A percentile compares a stretch with the other conserved stretches of the same genome.
These are phyloP conservation scores for Tetranychus urticae DNA, from an alignment of 1,140 invertebrate species.

Conservation along the genomic window DNA sequence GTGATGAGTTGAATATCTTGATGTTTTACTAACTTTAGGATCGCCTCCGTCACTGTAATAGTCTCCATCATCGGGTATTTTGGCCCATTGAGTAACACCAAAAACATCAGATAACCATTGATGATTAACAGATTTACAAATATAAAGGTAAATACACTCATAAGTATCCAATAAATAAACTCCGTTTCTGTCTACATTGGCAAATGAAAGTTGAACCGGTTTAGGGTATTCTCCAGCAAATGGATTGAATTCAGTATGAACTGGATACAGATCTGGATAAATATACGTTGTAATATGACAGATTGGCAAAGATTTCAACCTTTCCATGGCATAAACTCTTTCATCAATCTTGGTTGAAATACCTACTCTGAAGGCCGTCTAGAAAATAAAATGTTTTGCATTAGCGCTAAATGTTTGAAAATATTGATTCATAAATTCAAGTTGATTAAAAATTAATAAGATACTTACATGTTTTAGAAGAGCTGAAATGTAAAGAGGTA, in stretches of 20 bases:
- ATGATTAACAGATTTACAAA: conserved; percentile 52
- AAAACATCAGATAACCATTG: conserved; percentile 47
- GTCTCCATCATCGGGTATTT: conserved; percentile 29
- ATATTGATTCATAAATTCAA: background rate
- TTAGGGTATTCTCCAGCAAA: background rate
- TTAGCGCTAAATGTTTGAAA: background rate
- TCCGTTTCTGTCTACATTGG: conserved; percentile 55
- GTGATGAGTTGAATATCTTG: background rate
- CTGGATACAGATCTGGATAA: conserved; percentile 78
- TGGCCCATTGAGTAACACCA: conserved; percentile 32
- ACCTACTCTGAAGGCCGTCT: conserved; percentile 65
- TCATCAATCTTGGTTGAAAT: conserved; percentile 72
- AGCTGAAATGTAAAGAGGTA: conserved; percentile 72
- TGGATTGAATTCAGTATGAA: conserved; percentile 32
- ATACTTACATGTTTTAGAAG: conserved; percentile 62
- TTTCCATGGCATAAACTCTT: conserved; percentile 71
- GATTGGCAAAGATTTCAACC: conserved; percentile 70
- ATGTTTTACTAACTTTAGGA: background rate
- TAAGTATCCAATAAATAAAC: conserved; percentile 76
- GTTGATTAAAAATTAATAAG: conserved; percentile 1
- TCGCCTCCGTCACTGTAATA: background rate
- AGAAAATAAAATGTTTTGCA: conserved; percentile 12
- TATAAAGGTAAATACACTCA: conserved; percentile 55
- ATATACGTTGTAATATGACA: conserved; percentile 51
- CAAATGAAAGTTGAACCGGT: conserved; percentile 30